A percentile compares a stretch with the other conserved stretches of the same genome.
These are phyloP conservation scores for Pogonomyrmex californicus DNA, from an alignment of 1,140 invertebrate genomes.

Conservation along the genomic window DNA sequence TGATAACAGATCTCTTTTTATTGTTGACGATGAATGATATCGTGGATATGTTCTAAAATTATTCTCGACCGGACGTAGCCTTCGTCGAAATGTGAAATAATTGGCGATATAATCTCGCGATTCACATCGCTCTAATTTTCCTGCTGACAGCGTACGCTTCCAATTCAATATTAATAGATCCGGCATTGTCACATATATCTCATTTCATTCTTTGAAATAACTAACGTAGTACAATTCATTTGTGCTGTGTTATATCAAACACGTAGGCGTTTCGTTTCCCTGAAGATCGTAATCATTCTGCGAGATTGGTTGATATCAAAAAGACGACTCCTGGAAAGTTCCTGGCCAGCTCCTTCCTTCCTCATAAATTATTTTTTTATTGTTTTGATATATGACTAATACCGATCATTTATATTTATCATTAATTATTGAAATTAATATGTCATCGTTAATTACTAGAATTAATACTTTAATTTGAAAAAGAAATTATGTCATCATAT, in stretches of 20 bases:
- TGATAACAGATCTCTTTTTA: not conserved
- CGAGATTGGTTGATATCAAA: not conserved
- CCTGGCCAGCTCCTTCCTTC: not conserved
- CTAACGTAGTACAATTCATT: conserved; percentile 5
- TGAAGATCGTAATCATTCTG: not conserved
- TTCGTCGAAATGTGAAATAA: conserved; percentile 11
- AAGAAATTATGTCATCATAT: not conserved
- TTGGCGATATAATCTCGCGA: conserved; percentile 24
- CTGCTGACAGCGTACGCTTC: conserved; percentile 29
- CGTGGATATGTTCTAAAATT: not conserved
- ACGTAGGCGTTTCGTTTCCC: not conserved
- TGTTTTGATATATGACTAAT: not conserved
- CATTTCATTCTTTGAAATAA: conserved; percentile 11
- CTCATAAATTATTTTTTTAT: too few species aligned
- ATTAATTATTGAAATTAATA: not conserved
- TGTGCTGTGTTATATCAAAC: not conserved
- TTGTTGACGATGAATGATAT: not conserved
- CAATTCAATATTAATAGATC: conserved; percentile 45
- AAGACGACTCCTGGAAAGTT: not conserved
- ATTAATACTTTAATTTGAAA: not conserved
- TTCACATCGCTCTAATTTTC: conserved; percentile 39
- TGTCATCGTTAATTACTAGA: not conserved
- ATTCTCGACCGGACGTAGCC: not conserved
- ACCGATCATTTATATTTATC: not conserved
- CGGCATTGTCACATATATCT: conserved; percentile 11